Evolutionary conservation across 1,140 invertebrate genomes (phyloP), one percentile per base, ranked within the genome.

Genomic region (Bombus difficillimus): DNA sequence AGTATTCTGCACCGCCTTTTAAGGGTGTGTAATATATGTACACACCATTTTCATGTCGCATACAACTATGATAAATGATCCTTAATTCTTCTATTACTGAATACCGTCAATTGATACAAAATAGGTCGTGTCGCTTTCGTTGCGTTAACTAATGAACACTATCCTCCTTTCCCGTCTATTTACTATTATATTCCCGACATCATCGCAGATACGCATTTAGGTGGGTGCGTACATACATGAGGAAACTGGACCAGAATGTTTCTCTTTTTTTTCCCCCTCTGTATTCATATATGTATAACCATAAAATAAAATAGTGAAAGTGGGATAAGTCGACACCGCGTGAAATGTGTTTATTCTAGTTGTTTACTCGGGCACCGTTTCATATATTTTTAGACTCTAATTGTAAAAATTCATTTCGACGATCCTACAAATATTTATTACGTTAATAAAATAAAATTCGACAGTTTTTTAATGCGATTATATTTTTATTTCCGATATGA

Each of bases 21-120:
- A 93, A 93, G 93, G 92, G 90, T 92, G 93, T 91, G 87, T 85
- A 85, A 90, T 71, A 77, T 87, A 75, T 64, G 69, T 86, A 80
- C 83, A 91, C 71, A 74, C 74, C 57, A 86, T 82, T 86, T 80
- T 34, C n/a, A 72, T 57, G 28, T 79, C 74, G 37, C 64, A 28
- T 72, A 68, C 66, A 39, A 85, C 53, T 84, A 85, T 53, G 47
- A 68, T 37, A 66, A 90, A 74, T 78, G 83, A 59, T 81, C 68
- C 76, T 79, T 74, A 76, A 84, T 83, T 83, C 43, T 68, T 88
- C 43, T 69, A 66, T 91, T 64, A 87, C 69, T 68, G 68, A 81
- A 73, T 71, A 47, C 18, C 47, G 53, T 87, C 85, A 41, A 59
- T 66, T 62, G 8, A 53, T 59, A 59, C 18, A 41, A 85, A 83